Percentiles rank a stretch among this genome's conserved stretches.
Evolutionary conservation across 1,140 invertebrate species (phyloP).

Genomic region (Drosophila ambigua): DNA sequence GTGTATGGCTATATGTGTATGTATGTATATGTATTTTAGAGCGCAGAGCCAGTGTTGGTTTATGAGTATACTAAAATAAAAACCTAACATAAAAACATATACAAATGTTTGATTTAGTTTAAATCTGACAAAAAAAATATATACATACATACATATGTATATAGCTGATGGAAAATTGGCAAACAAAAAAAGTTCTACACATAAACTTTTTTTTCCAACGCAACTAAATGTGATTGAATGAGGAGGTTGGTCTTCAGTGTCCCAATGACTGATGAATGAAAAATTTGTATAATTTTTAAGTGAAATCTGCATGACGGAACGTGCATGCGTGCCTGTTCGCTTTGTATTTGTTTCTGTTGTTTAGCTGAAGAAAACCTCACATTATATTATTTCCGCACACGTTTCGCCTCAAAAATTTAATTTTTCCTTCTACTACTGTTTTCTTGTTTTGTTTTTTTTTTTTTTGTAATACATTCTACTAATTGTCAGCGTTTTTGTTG

Average conservation of each 20-base stretch:
- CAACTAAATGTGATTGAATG: too few species aligned
- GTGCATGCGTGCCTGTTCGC: slow-evolving; percentile 17
- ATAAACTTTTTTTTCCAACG: neutral
- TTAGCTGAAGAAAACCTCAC: slow-evolving; percentile 32
- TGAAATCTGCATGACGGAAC: neutral
- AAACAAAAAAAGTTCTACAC: slow-evolving; percentile 2
- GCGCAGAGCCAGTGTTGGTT: neutral
- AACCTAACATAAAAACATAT: slow-evolving; percentile 44
- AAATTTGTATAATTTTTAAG: too few species aligned
- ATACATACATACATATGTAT: neutral
- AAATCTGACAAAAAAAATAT: neutral
- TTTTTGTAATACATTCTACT: slow-evolving; percentile 3
- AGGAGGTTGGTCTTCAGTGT: too few species aligned
- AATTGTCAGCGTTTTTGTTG: neutral
- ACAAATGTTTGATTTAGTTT: slow-evolving; percentile 15
- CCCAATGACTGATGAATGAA: too few species aligned
- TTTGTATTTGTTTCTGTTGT: slow-evolving; percentile 22
- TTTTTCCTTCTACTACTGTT: slow-evolving; percentile 57
- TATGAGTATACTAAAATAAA: slow-evolving; percentile 27
- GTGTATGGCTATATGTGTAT: slow-evolving; percentile 28
- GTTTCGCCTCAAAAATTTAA: slow-evolving; percentile 23
- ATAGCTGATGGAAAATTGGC: neutral
- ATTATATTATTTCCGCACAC: slow-evolving; percentile 4
- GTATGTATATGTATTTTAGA: neutral
- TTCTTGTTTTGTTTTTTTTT: slow-evolving; percentile 2